phyloP scores from a whole-genome alignment of 1,140 invertebrate species.

The Drosophila nikananu region DNA sequence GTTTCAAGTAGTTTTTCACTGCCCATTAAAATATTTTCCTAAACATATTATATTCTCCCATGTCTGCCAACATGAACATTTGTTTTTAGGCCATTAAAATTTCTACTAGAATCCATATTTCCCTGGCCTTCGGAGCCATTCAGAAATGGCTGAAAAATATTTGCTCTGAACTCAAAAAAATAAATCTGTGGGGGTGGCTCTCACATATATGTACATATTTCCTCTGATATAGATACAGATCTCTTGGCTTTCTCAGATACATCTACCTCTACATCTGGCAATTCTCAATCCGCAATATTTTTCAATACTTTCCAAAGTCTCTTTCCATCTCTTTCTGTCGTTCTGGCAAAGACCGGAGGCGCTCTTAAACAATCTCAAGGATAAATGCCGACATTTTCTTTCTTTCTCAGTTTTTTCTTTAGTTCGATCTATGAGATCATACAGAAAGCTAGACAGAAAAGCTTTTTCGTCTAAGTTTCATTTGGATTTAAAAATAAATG shows the following conservation, averaged over 20 bases:
- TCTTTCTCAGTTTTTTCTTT: conserved; percentile 9
- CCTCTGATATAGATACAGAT: conserved; percentile 14
- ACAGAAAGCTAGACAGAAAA: conserved; percentile 69
- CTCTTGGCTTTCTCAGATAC: conserved; percentile 3
- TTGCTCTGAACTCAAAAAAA: conserved; percentile 4
- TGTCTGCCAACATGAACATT: conserved; percentile 4
- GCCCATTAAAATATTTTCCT: not conserved
- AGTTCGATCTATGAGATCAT: conserved; percentile 63
- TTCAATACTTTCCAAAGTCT: conserved; percentile 61
- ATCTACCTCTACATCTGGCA: conserved; percentile 27
- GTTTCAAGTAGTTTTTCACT: not conserved
- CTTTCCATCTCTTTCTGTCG: conserved; percentile 8
- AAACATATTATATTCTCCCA: not conserved
- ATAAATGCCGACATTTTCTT: conserved; percentile 57
- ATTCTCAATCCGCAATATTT: conserved; percentile 54
- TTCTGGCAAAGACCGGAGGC: not conserved
- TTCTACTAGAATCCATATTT: conserved; percentile 14
- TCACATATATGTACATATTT: conserved; percentile 20
- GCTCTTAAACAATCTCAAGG: conserved; percentile 72
- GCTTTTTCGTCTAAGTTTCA: conserved; percentile 76
- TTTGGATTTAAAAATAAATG: conserved; percentile 75
- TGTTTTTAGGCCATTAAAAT: conserved; percentile 14
- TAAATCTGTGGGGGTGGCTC: conserved; percentile 38
- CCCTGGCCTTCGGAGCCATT: conserved; percentile 54
- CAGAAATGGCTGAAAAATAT: conserved; percentile 44